Conservation (phyloP, 2,113 vertebrate species). For the Burhinus oedicnemus region DNA sequence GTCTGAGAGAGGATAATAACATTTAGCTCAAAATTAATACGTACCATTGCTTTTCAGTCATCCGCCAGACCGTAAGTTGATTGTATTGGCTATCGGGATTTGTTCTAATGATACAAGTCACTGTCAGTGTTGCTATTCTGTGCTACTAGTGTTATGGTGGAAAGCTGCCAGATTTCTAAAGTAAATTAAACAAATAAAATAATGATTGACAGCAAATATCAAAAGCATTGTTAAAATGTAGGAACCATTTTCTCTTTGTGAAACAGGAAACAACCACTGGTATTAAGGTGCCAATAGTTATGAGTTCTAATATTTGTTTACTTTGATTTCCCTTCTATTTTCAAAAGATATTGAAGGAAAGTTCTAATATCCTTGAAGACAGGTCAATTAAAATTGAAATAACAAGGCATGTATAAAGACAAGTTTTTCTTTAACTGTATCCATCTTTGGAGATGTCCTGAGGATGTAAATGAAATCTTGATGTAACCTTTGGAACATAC, state of each 20-base stretch:
- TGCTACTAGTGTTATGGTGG: neutral
- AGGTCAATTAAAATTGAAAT: neutral
- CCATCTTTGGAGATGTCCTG: neutral
- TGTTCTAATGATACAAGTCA: neutral
- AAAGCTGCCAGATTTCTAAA: neutral
- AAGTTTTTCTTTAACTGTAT: neutral
- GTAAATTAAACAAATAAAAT: neutral
- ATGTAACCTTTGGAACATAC: neutral
- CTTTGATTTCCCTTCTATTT: neutral
- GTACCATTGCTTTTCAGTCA: neutral
- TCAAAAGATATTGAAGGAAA: neutral
- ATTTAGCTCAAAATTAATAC: neutral
- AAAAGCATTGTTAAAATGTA: neutral
- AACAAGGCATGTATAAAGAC: neutral
- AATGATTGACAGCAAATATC: neutral
- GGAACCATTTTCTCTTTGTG: neutral
- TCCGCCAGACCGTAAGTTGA: neutral
- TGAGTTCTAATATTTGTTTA: neutral
- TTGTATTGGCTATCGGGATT: neutral
- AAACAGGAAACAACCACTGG: neutral
- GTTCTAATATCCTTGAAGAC: neutral
- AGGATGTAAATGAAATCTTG: neutral
- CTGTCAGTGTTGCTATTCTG: neutral
- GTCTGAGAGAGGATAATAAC: neutral
- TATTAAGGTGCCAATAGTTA: neutral